phyloP scores from a whole-genome alignment of 2,113 vertebrate species.

The Otocyon megalotis region DNA sequence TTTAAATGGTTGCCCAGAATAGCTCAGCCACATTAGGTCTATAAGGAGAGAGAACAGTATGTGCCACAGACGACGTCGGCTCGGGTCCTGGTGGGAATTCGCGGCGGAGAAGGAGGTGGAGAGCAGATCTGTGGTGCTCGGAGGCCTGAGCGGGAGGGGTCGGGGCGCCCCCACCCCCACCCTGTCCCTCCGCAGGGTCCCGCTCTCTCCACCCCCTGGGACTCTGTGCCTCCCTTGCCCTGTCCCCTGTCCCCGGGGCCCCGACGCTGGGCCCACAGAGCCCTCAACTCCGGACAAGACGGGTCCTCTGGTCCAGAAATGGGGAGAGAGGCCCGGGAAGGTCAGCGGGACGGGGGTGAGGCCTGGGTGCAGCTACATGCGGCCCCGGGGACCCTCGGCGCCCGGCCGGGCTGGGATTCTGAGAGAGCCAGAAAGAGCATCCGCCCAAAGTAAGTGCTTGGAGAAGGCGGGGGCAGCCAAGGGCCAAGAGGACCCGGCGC shows the following conservation, averaged over 20 bases:
- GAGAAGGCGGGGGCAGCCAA: neutral
- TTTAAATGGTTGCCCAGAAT: constrained; percentile 90
- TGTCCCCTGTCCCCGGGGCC: accelerated
- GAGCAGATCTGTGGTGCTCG: constrained; percentile 71
- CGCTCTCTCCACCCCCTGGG: neutral
- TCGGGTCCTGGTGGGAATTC: constrained; percentile 82
- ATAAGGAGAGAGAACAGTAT: constrained; percentile 85
- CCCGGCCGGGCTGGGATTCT: neutral
- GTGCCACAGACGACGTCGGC: constrained; percentile 83
- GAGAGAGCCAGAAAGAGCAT: neutral
- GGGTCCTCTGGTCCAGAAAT: neutral
- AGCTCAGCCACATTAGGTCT: constrained; percentile 86
- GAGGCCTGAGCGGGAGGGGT: constrained; percentile 50
- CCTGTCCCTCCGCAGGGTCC: no score
- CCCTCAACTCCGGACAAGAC: neutral
- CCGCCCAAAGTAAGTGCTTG: neutral
- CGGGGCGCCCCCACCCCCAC: accelerated
- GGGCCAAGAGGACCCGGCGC: neutral
- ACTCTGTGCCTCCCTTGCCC: accelerated
- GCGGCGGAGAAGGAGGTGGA: constrained; percentile 78
- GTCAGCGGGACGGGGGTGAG: accelerated
- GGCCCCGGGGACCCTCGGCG: accelerated
- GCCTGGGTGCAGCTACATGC: accelerated
- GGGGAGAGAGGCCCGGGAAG: accelerated
- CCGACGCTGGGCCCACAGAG: neutral